These are phyloP conservation scores for Gandaritis pyraliata DNA, from an alignment of 2,888 invertebrate species.

Conservation along the genomic window DNA sequence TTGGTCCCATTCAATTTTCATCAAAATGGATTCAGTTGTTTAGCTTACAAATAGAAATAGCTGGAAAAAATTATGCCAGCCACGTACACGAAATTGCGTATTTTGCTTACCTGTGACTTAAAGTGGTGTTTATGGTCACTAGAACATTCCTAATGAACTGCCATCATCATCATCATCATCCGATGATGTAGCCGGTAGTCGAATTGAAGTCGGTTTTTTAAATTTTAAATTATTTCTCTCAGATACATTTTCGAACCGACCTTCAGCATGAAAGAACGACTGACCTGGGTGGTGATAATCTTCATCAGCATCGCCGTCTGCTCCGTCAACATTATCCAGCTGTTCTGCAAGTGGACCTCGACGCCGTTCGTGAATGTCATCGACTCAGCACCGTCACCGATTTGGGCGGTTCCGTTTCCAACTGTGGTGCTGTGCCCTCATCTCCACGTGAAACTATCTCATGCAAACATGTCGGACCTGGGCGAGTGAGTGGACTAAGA, in stretches of 20 bases:
- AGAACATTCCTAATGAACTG: no score
- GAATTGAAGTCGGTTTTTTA: no score
- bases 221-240: background rate
- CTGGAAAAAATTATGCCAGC: no score
- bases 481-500: conserved; percentile 66
- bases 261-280: conserved; percentile 67
- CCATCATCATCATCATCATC: no score
- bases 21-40: no score
- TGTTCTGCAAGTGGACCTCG: conserved; percentile 72
- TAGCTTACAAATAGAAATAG: no score
- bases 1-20: no score
- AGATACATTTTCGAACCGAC: conserved; percentile 78
- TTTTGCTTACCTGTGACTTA: no score
- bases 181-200: no score
- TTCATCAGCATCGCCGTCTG: conserved; percentile 71
- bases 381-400: conserved; percentile 74
- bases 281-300: conserved; percentile 71
- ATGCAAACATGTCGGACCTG: conserved; percentile 63
- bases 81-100: no score
- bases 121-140: no score
- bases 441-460: conserved; percentile 68
- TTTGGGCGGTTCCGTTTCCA: conserved; percentile 80
- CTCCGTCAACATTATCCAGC: conserved; percentile 67
- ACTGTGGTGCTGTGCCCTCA: conserved; percentile 77
- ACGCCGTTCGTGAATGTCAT: conserved; percentile 78